Evolutionary conservation across 2,113 vertebrate genomes (phyloP).

Genomic region (Halcyon malimbica): DNA sequence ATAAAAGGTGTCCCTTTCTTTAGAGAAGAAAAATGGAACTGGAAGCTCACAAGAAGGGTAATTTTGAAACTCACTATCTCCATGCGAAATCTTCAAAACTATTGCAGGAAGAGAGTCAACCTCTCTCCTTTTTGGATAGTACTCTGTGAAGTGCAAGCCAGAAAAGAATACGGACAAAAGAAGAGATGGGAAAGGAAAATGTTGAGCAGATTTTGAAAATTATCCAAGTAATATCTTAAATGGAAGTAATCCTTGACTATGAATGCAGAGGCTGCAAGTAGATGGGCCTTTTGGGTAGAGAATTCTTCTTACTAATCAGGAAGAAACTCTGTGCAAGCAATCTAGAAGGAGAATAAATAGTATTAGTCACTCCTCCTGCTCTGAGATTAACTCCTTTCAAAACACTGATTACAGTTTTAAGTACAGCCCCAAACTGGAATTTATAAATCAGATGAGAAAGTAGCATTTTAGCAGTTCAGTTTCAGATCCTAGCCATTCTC

Average conservation of each 20-base stretch:
- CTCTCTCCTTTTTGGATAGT: not conserved
- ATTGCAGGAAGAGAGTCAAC: not conserved
- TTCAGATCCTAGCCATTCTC: not conserved
- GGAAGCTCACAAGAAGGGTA: not conserved
- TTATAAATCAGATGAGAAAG: constrained; percentile 3
- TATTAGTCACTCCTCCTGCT: constrained; percentile 32
- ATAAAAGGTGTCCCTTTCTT: not conserved
- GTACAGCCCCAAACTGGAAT: not conserved
- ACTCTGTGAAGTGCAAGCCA: not conserved
- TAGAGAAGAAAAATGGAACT: not conserved
- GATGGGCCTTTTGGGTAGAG: not conserved
- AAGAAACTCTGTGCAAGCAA: not conserved
- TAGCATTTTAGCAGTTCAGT: not conserved
- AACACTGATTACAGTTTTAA: constrained; percentile 33
- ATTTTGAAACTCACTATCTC: not conserved
- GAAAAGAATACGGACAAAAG: not conserved
- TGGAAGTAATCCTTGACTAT: not conserved
- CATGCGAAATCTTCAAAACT: not conserved
- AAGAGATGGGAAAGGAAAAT: not conserved
- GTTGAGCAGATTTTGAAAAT: constrained; percentile 10
- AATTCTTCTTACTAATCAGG: constrained; percentile 16
- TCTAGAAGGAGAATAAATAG: not conserved
- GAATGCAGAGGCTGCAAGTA: not conserved
- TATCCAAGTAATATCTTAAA: not conserved
- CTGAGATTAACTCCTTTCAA: constrained; percentile 48